Evolutionary conservation across 2,113 vertebrate genomes (phyloP), one percentile per base, ranked within the genome.

Genomic region (Chamaea fasciata): DNA sequence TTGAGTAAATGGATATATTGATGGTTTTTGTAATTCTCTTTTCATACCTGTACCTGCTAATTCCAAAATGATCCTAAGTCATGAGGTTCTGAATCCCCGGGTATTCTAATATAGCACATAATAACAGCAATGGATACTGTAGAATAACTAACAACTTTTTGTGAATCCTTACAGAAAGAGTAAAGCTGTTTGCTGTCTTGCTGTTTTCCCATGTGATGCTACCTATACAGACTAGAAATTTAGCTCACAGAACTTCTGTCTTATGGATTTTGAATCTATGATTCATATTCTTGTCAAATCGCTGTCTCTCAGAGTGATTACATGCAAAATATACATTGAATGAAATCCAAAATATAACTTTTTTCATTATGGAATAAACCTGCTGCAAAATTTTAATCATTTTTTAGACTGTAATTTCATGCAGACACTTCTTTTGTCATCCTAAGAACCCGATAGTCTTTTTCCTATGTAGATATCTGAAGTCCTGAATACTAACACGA

Each of bases 281-380:
- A 92, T 96, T 95, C 46, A 85, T 87, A 92, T 56, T 65, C 28
- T 73, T 88, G 23, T 50, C 67, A 92, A 87, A 81, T 55, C 89
- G 69, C 39, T 79, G 53, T 79, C 35, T 62, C 18, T 49, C 41
- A 46, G 28, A 87, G 15, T 90, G 21, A 92, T 78, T 78, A 76
- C 31, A 50, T 30, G 12, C 44, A 86, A 94, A 96, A 94, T 33
- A 83, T 26, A 92, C 13, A 80, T 37, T 73, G 42, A 94, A 79
- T n/a, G 11, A 87, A 92, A 95, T 49, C 4, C 7, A 70, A 77
- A 84, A 67, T 31, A 30, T 24, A 76, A 44, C 20, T 86, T 63
- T n/a, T 68, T n/a, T 47, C n/a, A 24, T 37, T 94, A 69, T 15
- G 24, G 18, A 85, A 80, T 89, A 63, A 71, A 26, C 18, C 56